phyloP scores from a whole-genome alignment of 1,140 invertebrate genomes.

The Penaeus japonicus region DNA sequence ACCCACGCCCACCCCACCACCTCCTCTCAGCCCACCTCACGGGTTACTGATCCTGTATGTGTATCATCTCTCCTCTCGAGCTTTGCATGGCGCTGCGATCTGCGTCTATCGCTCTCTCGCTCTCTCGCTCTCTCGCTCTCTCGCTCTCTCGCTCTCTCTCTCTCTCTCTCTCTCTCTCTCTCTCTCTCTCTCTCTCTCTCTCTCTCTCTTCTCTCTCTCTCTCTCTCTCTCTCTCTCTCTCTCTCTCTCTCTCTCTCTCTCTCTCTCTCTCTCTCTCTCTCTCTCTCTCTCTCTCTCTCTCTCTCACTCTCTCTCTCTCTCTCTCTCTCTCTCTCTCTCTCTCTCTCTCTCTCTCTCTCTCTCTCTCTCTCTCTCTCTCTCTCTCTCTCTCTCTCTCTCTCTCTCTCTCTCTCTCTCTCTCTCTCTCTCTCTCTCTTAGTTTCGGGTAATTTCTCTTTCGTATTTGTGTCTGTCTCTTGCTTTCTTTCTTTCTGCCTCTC shows the following conservation, averaged over 20 bases:
- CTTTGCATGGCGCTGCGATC: background rate
- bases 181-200: conserved; percentile 25
- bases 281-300: conserved; percentile 34
- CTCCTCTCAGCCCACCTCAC: too few species aligned
- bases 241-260: background rate
- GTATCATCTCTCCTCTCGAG: too few species aligned
- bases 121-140: background rate
- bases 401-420: conserved; percentile 23
- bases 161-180: background rate
- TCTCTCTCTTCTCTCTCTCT: conserved; percentile 34
- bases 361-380: conserved; percentile 22
- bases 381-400: conserved; percentile 22
- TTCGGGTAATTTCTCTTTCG: too few species aligned
- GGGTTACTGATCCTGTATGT: too few species aligned
- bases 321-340: background rate
- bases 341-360: conserved; percentile 19
- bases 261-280: conserved; percentile 20
- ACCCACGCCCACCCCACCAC: too few species aligned
- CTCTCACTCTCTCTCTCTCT: background rate
- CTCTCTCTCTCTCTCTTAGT: conserved; percentile 21
- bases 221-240: background rate
- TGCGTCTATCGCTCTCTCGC: background rate
- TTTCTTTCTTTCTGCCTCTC: conserved; percentile 7
- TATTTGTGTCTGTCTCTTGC: conserved; percentile 6
- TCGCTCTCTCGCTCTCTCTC: background rate